Base-by-base conservation (phyloP, 2,113 vertebrate species). In the Suncus etruscus region DNA sequence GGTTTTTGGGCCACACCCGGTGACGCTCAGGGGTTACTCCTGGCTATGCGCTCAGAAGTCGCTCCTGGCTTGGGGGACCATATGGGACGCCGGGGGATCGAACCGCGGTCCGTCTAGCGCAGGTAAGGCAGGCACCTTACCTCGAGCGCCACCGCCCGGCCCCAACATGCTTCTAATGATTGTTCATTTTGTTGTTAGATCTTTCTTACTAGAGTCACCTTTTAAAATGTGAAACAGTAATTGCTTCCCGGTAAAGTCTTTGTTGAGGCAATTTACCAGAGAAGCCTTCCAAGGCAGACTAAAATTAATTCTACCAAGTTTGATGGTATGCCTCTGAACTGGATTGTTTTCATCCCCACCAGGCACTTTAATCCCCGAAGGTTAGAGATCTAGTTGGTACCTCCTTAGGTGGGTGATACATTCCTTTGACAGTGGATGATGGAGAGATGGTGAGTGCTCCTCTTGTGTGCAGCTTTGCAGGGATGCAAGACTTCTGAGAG, bases 401-500 rank as follows among this genome's bases (percentile, higher is more conserved):
- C 70, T 84, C 63, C 48, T 81, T 51, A 68, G n/a, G 24, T 47
- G 32, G 83, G 84, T n/a, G 74, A 61, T 73, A 86, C 18, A 32
- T 89, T 83, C 70, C 81, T 93, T 45, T 78, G 81, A 90, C 83
- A 78, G 48, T 24, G 50, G 47, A 31, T 50, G 73, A 83, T 70
- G 77, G 86, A 70, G 78, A 20, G 63, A 20, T 16, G 39, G 75
- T 78, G 58, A 91, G 47, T 45, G 45, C 66, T 32, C n/a, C 66
- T 85, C 58, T 50, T 31, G 89, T 69, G 9, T 70, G 91, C 72
- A 83, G 77, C 69, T 51, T 39, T 86, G 86, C 63, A 68, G 32
- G 51, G 24, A 90, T 83, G 81, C 86, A 90, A 86, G 83, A 91
- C 79, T 89, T 15, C 45, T 18, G 87, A 91, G 51, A 31, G 9